Evolutionary conservation across 2,888 invertebrate genomes (phyloP).

Genomic region (Ennomos erosarius): DNA sequence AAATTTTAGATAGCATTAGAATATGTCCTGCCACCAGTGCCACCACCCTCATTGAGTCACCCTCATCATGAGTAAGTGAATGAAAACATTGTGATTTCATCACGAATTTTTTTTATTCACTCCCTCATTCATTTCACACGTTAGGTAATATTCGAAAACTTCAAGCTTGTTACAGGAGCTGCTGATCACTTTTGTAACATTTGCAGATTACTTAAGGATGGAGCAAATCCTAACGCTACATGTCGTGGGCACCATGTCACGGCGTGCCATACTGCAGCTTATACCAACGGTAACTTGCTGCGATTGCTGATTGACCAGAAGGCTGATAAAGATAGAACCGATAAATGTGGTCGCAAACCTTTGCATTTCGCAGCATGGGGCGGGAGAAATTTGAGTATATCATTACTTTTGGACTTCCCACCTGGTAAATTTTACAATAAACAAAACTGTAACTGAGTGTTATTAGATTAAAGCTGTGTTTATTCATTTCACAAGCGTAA

Average conservation of each 20-base stretch:
- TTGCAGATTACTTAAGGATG: constrained; percentile 46
- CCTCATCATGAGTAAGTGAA: too few species aligned
- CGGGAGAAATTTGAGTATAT: constrained; percentile 54
- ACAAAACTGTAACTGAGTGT: too few species aligned
- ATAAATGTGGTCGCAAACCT: constrained; percentile 65
- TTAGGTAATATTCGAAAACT: too few species aligned
- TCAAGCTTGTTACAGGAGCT: too few species aligned
- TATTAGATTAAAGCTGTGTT: too few species aligned
- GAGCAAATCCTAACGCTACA: constrained; percentile 49
- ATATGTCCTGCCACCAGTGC: too few species aligned
- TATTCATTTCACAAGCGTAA: too few species aligned
- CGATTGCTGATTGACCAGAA: constrained; percentile 53
- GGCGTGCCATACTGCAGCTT: constrained; percentile 62
- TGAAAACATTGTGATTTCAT: too few species aligned
- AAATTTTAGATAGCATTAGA: too few species aligned
- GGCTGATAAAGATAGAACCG: constrained; percentile 47
- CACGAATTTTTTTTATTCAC: too few species aligned
- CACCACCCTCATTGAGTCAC: too few species aligned
- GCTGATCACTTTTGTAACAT: neutral
- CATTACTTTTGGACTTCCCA: constrained; percentile 48
- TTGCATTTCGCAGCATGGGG: constrained; percentile 67
- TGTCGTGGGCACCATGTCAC: constrained; percentile 44
- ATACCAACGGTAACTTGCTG: constrained; percentile 57
- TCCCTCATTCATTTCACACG: too few species aligned
- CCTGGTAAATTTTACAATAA: constrained; percentile 35